Evolutionary conservation across 2,113 vertebrate species (phyloP), one percentile per base, ranked within the genome.

Genomic region (Daphoenositta chrysoptera): DNA sequence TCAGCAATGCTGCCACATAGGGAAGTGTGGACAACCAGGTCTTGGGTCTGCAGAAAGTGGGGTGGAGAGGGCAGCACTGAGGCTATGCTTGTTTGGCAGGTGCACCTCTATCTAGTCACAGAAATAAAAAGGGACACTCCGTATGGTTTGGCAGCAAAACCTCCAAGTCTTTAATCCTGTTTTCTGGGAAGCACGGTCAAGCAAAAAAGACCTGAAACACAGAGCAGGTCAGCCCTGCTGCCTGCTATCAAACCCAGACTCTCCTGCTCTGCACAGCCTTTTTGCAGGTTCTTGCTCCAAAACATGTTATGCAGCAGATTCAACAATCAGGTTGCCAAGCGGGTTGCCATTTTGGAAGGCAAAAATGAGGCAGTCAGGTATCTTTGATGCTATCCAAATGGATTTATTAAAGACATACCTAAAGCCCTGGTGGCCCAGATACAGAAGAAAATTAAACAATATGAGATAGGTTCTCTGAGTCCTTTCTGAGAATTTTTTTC

Each of bases 301-400:
- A 44, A 14, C 1, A 0, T 56, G 10, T 31, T 30, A 69, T 0
- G 0, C 30, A 88, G 58, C 23, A 72, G 33, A 16, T 65, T 33
- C 31, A 88, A 4, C 16, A 69, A 65, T 28, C 11, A 6, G 15
- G 18, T 30, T 93, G 42, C 35, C 35, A 86, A 82, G 48, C 26
- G 73, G 39, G 54, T 31, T 39, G 16, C 14, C 47, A 28, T n/a
- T n/a, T n/a, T 4, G n/a, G 40, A 79, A 82, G 13, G 35, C 83
- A 30, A 44, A 88, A 68, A 83, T 66, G 26, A 76, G 20, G 13
- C 19, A 68, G 16, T 48, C 9, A 5, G 12, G 31, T 83, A 37
- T 51, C 37, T 60, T 64, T 76, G 31, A 50, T 72, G 14, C 4
- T 83, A 20, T 77, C 11, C 27, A 37, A 83, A 72, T 69, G 50